Base-by-base conservation (phyloP, 2,888 invertebrate genomes). In the Adela reaumurella region DNA sequence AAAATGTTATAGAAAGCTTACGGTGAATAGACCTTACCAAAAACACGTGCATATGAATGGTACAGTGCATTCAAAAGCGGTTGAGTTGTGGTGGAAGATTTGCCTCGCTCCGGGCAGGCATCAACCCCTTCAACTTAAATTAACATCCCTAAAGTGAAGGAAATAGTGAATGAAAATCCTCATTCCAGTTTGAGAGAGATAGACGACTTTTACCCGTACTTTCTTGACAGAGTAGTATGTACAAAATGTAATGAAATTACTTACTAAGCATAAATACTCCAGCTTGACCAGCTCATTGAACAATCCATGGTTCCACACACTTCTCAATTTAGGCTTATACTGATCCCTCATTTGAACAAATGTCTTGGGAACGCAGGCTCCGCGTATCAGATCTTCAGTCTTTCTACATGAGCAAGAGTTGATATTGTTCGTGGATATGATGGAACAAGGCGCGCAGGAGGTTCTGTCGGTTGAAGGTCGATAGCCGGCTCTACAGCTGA, bases 401-500 rank as follows among this genome's bases (percentile, higher is more conserved):
- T 59, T 67, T 0, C 53, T 51, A 51, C 77, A 78, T 1, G 55
- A 50, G 55, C 78, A 78, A 0, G 61, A 48, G 3, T 65, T 63
- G 3, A 35, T 8, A 14, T 35, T 35, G n/a, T 11, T 14, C 14
- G 35, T 14, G 14, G 35, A 35, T 8, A 35, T 14, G 3, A 35
- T 3, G 3, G 35, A 14, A 14, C 35, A 35, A 3, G 35, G 35
- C n/a, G 3, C 6, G 14, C 35, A 35, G 6, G 35, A 35, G 11
- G n/a, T 35, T 11, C 14, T 35, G 35, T 35, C 35, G 3, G 6
- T 8, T 14, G 35, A 35, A 14, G 35, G 58, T 46, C 56, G 67
- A 55, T 61, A 74, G 0, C 74, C 76, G 8, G 68, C 65, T 0
- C 68, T 63, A 52, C 78, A 78, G 56, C 69, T 74, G 2, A 74